Percentiles rank a stretch among this genome's conserved stretches.
Evolutionary conservation across 2,888 invertebrate species (phyloP).

Genomic region (Agapetus fuscipes): DNA sequence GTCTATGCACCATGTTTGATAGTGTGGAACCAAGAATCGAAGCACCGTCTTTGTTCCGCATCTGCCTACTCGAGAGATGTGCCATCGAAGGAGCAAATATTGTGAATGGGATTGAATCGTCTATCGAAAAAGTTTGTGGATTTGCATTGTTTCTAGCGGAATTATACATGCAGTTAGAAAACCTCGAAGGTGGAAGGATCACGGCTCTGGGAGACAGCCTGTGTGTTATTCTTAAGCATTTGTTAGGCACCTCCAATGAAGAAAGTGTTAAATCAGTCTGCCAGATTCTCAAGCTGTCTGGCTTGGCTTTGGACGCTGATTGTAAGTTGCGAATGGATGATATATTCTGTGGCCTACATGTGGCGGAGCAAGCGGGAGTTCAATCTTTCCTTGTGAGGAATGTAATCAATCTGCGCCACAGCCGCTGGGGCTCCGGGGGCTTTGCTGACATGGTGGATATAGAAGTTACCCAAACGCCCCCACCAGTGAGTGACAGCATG

Average conservation of each 20-base stretch:
- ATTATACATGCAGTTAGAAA: slow-evolving; percentile 67
- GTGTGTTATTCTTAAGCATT: slow-evolving; percentile 56
- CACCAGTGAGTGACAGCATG: slow-evolving; percentile 42
- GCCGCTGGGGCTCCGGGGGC: slow-evolving; percentile 32
- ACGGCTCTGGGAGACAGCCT: slow-evolving; percentile 52
- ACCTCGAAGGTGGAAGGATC: slow-evolving; percentile 45
- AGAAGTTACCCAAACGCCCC: no score
- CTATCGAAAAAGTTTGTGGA: slow-evolving; percentile 52
- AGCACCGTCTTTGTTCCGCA: slow-evolving; percentile 49
- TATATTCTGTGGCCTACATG: slow-evolving; percentile 39
- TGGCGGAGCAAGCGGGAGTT: slow-evolving; percentile 23
- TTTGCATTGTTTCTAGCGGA: slow-evolving; percentile 79
- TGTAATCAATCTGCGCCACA: slow-evolving; percentile 36
- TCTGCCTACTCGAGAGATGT: slow-evolving; percentile 35
- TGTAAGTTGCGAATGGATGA: slow-evolving; percentile 40
- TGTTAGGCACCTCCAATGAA: slow-evolving; percentile 56
- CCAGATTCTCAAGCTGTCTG: slow-evolving; percentile 60
- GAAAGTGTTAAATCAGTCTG: slow-evolving; percentile 76
- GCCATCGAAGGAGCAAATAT: slow-evolving; percentile 41
- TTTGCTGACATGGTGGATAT: slow-evolving; percentile 20
- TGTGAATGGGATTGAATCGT: slow-evolving; percentile 37
- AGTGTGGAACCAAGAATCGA: slow-evolving; percentile 42
- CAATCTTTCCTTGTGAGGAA: slow-evolving; percentile 28
- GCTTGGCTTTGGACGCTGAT: slow-evolving; percentile 44
- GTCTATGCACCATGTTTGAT: slow-evolving; percentile 70